Evolutionary conservation across 2,113 vertebrate genomes (phyloP).

Genomic region (Leucoraja erinaceus): DNA sequence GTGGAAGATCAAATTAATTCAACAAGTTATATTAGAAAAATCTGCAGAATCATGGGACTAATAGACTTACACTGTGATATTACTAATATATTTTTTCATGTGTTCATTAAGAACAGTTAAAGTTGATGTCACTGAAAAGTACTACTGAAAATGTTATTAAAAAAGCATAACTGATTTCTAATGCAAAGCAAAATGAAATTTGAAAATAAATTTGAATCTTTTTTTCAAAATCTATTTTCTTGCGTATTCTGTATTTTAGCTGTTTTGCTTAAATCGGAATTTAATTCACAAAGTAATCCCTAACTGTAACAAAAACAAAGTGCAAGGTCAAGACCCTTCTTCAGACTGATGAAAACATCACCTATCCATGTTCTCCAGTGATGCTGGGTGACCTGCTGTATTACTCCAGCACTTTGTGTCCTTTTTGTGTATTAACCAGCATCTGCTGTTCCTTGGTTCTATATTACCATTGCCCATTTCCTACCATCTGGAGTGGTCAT

Average conservation of each 20-base stretch:
- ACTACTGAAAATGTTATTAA: neutral
- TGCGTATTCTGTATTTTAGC: neutral
- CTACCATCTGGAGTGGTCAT: too few species aligned
- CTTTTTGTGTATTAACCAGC: too few species aligned
- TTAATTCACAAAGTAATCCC: neutral
- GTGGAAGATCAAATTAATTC: neutral
- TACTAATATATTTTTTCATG: neutral
- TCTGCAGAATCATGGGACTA: neutral
- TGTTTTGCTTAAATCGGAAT: neutral
- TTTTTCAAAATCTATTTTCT: neutral
- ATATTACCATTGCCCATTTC: too few species aligned
- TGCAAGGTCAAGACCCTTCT: too few species aligned
- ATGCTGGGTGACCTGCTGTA: too few species aligned
- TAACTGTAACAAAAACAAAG: too few species aligned
- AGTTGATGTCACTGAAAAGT: neutral
- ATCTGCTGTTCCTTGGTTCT: too few species aligned
- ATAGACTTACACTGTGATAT: neutral
- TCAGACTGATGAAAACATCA: too few species aligned
- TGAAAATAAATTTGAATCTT: constrained; percentile 12
- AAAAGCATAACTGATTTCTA: neutral
- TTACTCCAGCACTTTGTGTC: too few species aligned
- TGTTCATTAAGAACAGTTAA: neutral
- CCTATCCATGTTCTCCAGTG: too few species aligned
- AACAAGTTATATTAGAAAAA: neutral
- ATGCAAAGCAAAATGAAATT: neutral